phyloP scores from a whole-genome alignment of 2,113 vertebrate species.

The Ammodytes dubius region DNA sequence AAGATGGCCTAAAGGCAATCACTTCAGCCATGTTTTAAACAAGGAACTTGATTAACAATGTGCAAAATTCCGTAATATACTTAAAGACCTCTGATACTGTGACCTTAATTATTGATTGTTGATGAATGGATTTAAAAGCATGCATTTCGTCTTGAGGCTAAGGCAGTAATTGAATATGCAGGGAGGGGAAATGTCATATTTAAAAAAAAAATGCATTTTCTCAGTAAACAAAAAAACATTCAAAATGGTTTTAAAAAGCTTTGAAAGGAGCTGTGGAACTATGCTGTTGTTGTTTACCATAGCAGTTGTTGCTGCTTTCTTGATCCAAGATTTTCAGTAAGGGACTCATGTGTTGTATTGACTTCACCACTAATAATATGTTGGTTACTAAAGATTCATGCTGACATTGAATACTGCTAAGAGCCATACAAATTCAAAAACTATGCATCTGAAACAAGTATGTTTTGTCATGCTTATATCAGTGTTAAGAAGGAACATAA shows the following conservation, averaged over 20 bases:
- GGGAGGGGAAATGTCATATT: background rate
- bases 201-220: background rate
- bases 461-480: slow-evolving; percentile 19
- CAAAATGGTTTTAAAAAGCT: background rate
- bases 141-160: background rate
- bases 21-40: background rate
- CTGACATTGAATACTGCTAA: slow-evolving; percentile 32
- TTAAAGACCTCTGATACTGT: background rate
- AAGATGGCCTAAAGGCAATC: background rate
- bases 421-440: slow-evolving; percentile 39
- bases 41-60: background rate
- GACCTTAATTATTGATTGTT: slow-evolving; percentile 7
- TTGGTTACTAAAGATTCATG: slow-evolving; percentile 18
- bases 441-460: slow-evolving; percentile 39
- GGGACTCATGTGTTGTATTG: background rate
- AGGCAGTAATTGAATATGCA: background rate
- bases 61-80: slow-evolving; percentile 7
- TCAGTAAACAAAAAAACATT: background rate
- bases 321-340: background rate
- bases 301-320: background rate
- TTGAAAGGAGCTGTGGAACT: background rate
- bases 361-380: slow-evolving; percentile 5
- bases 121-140: background rate
- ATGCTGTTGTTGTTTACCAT: background rate
- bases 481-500: slow-evolving; percentile 15